A percentile compares a stretch with the other conserved stretches of the same genome.
These are phyloP conservation scores for Carassius gibelio DNA, from an alignment of 2,113 vertebrate species.

Conservation along the genomic window DNA sequence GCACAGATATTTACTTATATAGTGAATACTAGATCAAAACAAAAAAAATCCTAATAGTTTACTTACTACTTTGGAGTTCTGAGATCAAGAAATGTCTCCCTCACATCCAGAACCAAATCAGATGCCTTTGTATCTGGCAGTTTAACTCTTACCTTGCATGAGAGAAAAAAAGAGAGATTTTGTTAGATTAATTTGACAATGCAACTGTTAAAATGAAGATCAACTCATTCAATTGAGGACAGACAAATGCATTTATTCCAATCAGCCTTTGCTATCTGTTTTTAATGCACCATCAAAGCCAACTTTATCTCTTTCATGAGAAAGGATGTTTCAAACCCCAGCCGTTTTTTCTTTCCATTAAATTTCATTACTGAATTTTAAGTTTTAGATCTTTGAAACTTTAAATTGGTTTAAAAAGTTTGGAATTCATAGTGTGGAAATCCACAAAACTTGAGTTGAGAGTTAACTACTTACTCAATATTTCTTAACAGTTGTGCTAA, in stretches of 20 bases:
- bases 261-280: too few relatives aligned
- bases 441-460: not conserved
- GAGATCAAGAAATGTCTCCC: conserved; percentile 87
- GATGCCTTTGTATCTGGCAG: conserved; percentile 83
- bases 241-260: not conserved
- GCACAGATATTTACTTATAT: not conserved
- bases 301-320: not conserved
- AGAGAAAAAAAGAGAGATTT: not conserved
- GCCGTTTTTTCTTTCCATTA: not conserved
- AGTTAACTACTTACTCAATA: not conserved
- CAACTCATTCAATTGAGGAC: not conserved
- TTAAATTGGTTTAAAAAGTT: not conserved
- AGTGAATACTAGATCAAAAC: not conserved
- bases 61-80: conserved; percentile 88
- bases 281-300: not conserved
- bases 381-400: conserved; percentile 1
- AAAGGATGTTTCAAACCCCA: not conserved
- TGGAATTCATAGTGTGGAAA: not conserved
- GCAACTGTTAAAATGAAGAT: conserved; percentile 1
- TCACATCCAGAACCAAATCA: conserved; percentile 85
- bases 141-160: conserved; percentile 86
- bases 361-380: not conserved
- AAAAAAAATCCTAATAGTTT: not conserved
- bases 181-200: not conserved
- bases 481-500: not conserved